phyloP scores from a whole-genome alignment of 2,888 invertebrate species.

The Leptopilina drosophilae region DNA sequence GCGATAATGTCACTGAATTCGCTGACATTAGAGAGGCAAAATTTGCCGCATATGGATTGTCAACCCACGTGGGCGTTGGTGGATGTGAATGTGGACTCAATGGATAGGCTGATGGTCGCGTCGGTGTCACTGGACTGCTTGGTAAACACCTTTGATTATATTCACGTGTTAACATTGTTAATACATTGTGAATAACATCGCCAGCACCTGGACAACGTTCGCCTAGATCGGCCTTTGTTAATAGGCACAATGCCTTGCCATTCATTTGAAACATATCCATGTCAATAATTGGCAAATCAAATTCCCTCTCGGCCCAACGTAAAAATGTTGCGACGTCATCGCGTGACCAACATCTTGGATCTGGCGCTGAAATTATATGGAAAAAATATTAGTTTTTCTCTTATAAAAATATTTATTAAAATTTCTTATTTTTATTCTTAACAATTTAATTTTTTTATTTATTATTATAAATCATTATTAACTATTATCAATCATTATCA shows the following conservation, averaged over 20 bases:
- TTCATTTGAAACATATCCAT: conserved; percentile 98
- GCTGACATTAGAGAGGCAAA: conserved; percentile 86
- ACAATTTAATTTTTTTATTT: too few species aligned
- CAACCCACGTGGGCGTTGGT: conserved; percentile 87
- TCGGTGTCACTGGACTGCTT: conserved; percentile 89
- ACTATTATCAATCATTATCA: too few species aligned
- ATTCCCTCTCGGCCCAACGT: conserved; percentile 94
- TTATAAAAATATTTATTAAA: too few species aligned
- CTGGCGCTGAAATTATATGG: conserved; percentile 80
- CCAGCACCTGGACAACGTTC: conserved; percentile 96
- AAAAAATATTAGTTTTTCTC: too few species aligned
- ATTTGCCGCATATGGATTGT: conserved; percentile 80
- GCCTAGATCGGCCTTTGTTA: conserved; percentile 93
- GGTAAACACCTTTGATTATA: conserved; percentile 88
- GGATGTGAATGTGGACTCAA: conserved; percentile 90
- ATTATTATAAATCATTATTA: too few species aligned
- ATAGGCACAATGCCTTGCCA: conserved; percentile 94
- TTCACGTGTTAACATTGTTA: conserved; percentile 91
- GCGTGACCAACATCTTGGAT: conserved; percentile 93
- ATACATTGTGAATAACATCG: conserved; percentile 94
- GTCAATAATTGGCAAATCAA: conserved; percentile 93
- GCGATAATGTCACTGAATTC: conserved; percentile 93
- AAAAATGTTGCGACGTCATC: conserved; percentile 93
- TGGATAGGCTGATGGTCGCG: conserved; percentile 85
- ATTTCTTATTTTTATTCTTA: too few species aligned